Evolutionary conservation across 2,888 invertebrate genomes (phyloP).

Genomic region (Leptogaster cylindrica): DNA sequence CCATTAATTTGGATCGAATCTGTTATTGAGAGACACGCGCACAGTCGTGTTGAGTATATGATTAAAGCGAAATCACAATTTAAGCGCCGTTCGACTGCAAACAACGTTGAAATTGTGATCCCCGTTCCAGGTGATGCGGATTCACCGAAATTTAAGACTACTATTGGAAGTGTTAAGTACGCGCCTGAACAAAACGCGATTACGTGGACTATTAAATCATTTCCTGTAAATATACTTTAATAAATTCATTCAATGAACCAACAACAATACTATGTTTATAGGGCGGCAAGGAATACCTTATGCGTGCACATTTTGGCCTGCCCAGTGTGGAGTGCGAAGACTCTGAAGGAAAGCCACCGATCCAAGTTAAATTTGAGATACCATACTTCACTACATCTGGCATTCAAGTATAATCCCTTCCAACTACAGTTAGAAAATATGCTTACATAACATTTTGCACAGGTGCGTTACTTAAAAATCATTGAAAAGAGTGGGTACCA

Average conservation of each 20-base stretch:
- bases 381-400: constrained; percentile 99
- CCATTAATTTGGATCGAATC: constrained; percentile 99
- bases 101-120: constrained; percentile 97
- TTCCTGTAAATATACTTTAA: constrained; percentile 68
- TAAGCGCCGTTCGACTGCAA: constrained; percentile 95
- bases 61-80: constrained; percentile 99
- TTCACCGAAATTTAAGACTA: constrained; percentile 97
- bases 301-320: constrained; percentile 97
- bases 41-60: constrained; percentile 98
- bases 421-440: not conserved
- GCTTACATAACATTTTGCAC: constrained; percentile 41
- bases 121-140: constrained; percentile 97
- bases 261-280: constrained; percentile 48
- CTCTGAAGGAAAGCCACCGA: constrained; percentile 94
- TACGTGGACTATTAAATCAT: constrained; percentile 97
- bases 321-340: constrained; percentile 96
- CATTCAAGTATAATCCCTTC: constrained; percentile 82
- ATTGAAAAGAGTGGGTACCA: constrained; percentile 99
- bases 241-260: not conserved
- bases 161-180: constrained; percentile 96
- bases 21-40: constrained; percentile 95
- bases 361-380: constrained; percentile 98
- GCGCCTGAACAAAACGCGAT: constrained; percentile 96
- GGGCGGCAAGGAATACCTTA: constrained; percentile 97
- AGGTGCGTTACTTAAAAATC: constrained; percentile 91